Base-by-base conservation (phyloP, 2,888 invertebrate species). In the Hirudinaria manillensis region DNA sequence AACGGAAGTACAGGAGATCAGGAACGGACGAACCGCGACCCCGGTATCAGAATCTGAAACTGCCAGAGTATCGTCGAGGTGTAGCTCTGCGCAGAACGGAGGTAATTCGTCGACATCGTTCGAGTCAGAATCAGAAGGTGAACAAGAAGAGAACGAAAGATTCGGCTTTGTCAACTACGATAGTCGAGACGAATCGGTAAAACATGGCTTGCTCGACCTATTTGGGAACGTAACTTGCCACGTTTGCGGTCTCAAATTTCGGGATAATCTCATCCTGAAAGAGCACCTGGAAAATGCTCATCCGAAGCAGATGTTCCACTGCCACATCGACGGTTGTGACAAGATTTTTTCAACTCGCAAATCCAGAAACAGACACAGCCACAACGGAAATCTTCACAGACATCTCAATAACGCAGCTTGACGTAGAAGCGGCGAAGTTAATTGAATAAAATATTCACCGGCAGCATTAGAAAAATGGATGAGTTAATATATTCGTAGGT, bases 291-390 rank as follows among this genome's bases (percentile, higher is more conserved):
- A 91, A 84, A 88, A 87, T 78, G 86, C 88, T 71, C 92, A 92
- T 82, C 88, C 89, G 76, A 83, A 85, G 79, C 90, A 91, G 76
- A 89, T 91, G 86, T 90, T 90, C 81, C 88, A 89, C 78, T 92
- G 92, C 86, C 89, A 90, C n/a, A 87, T 91, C 72, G 89, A 88
- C 76, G 91, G 91, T 21, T 92, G 92, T 85, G 90, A 89, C 72
- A 90, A 91, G 80, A 90, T 91, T 70, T 93, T 92, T 86, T 89
- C 91, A 77, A 91, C 92, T 19, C 88, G 90, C 80, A 91, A 91
- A 78, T 90, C 90, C 79, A 88, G 92, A 77, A 92, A 92, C 83
- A 88, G 90, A 71, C 92, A 92, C 85, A 89, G 90, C 77, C 91
- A 91, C 81, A 89, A 90, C 80, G 90, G 90, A 78, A 85, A 86